Base-by-base conservation (phyloP, 2,797 vertebrate species). In the Chelonia mydas region DNA sequence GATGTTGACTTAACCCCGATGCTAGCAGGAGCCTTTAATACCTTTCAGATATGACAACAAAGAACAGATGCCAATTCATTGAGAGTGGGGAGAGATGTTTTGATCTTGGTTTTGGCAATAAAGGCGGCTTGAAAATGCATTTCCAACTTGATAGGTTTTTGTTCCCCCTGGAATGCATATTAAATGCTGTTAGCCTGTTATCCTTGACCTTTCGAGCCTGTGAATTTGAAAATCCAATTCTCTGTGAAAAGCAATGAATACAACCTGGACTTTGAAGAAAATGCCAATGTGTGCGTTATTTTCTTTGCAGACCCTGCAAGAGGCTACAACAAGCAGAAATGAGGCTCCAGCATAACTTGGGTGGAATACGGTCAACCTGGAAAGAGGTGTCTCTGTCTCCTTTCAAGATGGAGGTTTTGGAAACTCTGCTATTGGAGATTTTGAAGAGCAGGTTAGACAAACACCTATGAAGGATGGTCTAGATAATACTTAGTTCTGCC, bases 161-260 rank as follows among this genome's bases (percentile, higher is more conserved):
- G 45, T 96, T 90, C 85, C n/a, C 93, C 80, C 90, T 93, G 90
- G 95, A 97, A 97, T 97, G 91, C 94, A 97, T 97, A 96, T 98
- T 97, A 97, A 98, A 94, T 3, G 81, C 84, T 96, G 83, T 96
- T 97, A 98, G 96, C 96, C 95, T 97, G 95, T 98, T 98, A 98
- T 97, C 96, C 95, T 88, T 94, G 93, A 97, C 96, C 97, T 97
- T 98, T 98, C 91, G 90, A 95, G 87, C 88, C 74, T 90, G 81
- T 88, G 95, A 96, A 94, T 97, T 94, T 97, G 97, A 98, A 98
- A 98, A 97, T 97, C 96, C 96, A 97, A 94, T 98, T 98, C 96
- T 92, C 86, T 12, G 53, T 95, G 94, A 97, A 96, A 94, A 96
- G 88, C 79, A 90, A 96, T 88, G 93, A 91, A 91, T 92, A 92